Percentiles rank a stretch among this genome's conserved stretches.
Evolutionary conservation across 2,888 invertebrate species (phyloP).

Genomic region (Yponomeuta plumbellus): DNA sequence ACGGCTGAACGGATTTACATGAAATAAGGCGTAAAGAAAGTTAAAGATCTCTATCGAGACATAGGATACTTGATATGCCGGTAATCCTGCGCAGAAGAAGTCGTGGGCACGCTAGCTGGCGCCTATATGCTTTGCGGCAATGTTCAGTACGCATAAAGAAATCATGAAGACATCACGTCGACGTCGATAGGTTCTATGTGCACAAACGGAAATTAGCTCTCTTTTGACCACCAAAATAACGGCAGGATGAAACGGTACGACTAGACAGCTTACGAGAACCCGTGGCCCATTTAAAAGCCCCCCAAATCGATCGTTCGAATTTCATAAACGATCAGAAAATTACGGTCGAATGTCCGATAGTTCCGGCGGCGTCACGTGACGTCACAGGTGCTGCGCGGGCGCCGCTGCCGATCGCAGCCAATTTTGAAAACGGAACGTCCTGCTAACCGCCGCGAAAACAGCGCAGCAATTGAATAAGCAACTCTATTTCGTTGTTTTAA

Average conservation of each 20-base stretch:
- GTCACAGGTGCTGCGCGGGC: slow-evolving; percentile 54
- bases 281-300: background rate
- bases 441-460: slow-evolving; percentile 29
- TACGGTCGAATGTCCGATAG: background rate
- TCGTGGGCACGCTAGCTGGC: too few species aligned
- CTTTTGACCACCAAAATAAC: too few species aligned
- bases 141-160: too few species aligned
- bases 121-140: too few species aligned
- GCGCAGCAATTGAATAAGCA: slow-evolving; percentile 31
- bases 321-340: slow-evolving; percentile 6
- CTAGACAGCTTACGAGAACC: background rate
- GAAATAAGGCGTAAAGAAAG: too few species aligned
- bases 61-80: too few species aligned
- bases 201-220: too few species aligned
- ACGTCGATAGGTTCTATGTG: too few species aligned
- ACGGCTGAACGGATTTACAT: too few species aligned
- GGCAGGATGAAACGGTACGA: background rate
- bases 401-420: slow-evolving; percentile 49
- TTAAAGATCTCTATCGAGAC: too few species aligned
- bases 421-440: slow-evolving; percentile 49
- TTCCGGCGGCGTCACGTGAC: slow-evolving; percentile 27
- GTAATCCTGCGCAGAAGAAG: too few species aligned
- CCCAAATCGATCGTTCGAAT: slow-evolving; percentile 4
- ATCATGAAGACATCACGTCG: too few species aligned
- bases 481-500: slow-evolving; percentile 31